Evolutionary conservation across 2,888 invertebrate species (phyloP).

Genomic region (Ceriagrion tenellum): DNA sequence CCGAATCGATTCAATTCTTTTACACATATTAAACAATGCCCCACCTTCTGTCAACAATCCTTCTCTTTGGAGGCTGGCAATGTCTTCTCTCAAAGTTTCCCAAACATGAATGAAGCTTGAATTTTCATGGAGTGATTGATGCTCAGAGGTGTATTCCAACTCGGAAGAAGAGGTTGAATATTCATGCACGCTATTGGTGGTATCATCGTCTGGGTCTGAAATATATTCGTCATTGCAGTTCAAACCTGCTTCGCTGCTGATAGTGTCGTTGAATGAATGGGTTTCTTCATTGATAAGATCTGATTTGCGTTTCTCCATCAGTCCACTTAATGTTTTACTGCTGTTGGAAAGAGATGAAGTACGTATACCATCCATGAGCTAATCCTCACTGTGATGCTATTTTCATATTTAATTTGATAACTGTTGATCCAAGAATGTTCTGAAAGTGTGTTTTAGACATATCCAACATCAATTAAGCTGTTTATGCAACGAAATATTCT

Average conservation of each 20-base stretch:
- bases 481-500: too few species aligned
- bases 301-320: neutral
- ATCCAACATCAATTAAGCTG: too few species aligned
- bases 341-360: too few species aligned
- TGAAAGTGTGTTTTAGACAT: too few species aligned
- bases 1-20: neutral
- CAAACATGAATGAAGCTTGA: neutral
- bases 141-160: neutral
- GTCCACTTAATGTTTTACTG: neutral
- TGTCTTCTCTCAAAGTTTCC: constrained; percentile 37
- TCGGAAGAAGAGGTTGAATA: neutral
- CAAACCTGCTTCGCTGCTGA: too few species aligned
- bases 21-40: neutral
- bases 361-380: too few species aligned
- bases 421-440: too few species aligned
- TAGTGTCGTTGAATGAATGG: neutral
- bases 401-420: too few species aligned
- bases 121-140: neutral
- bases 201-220: neutral
- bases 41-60: neutral
- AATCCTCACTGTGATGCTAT: too few species aligned
- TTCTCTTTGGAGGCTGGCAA: neutral
- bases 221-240: neutral
- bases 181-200: neutral
- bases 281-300: neutral